Conservation (phyloP, 1,140 invertebrate genomes). For the Eriocheir sinensis region DNA sequence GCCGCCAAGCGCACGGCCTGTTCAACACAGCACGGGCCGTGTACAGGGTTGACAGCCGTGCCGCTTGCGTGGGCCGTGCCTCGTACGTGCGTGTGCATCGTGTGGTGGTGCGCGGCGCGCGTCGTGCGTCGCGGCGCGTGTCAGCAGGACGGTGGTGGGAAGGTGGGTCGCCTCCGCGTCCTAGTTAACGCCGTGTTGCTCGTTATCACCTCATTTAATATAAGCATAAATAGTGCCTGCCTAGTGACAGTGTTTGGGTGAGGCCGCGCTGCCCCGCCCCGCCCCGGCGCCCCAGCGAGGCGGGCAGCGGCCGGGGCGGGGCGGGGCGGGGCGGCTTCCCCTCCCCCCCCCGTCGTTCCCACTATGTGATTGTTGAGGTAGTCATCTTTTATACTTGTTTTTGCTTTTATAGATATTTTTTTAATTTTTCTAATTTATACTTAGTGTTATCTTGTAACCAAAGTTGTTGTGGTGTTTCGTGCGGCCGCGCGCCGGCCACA, state of each 20-base stretch:
- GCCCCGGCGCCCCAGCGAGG: neutral
- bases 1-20: neutral
- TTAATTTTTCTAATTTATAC: conserved; percentile 78
- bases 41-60: neutral
- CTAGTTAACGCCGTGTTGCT: conserved; percentile 67
- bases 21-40: neutral
- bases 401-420: conserved; percentile 78
- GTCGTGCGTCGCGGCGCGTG: conserved; percentile 8
- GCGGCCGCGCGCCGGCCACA: conserved; percentile 15
- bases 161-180: conserved; percentile 29
- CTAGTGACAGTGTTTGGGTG: conserved; percentile 72
- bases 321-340: neutral
- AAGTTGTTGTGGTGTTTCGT: conserved; percentile 76
- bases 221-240: conserved; percentile 77
- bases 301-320: neutral
- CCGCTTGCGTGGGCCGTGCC: neutral
- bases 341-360: conserved; percentile 62
- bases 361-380: conserved; percentile 77
- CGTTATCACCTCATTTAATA: conserved; percentile 71
- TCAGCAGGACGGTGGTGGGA: conserved; percentile 18
- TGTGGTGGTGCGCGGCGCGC: neutral
- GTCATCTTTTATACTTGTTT: conserved; percentile 77
- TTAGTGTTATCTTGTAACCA: conserved; percentile 77
- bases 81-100: neutral
- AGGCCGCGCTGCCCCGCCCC: conserved; percentile 44